Percentiles rank a stretch among this genome's conserved stretches.
These are phyloP conservation scores for Brachyptera risi DNA, from an alignment of 2,888 invertebrate genomes.

Conservation along the genomic window DNA sequence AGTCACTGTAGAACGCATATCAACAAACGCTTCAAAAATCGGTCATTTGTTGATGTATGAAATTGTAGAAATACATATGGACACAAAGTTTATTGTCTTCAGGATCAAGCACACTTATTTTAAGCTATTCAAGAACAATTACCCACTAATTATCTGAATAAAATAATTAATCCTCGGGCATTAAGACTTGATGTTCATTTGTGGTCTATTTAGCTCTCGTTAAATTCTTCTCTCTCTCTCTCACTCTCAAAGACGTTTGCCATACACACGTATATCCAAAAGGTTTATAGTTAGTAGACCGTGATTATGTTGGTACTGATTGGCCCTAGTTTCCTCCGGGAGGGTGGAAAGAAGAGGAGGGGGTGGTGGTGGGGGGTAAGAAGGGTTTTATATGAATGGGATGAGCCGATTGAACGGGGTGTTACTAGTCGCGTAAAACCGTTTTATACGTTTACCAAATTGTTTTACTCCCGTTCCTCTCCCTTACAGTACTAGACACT, in stretches of 20 bases:
- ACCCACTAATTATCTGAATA: no score
- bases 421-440: constrained; percentile 18
- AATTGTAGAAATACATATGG: no score
- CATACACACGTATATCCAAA: not conserved
- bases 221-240: no score
- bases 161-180: no score
- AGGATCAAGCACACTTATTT: no score
- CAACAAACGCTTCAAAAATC: no score
- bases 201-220: constrained; percentile 15
- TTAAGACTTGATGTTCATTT: constrained; percentile 7
- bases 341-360: not conserved
- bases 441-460: constrained; percentile 23
- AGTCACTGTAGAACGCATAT: no score
- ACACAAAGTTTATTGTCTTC: no score
- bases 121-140: no score
- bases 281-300: not conserved
- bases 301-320: constrained; percentile 16
- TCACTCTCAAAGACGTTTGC: no score
- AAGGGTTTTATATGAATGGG: no score
- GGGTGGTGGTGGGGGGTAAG: not conserved
- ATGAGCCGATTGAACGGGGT: constrained; percentile 21
- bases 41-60: no score
- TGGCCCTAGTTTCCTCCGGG: constrained; percentile 1
- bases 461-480: constrained; percentile 18
- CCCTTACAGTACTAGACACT: not conserved